A percentile compares a stretch with the other conserved stretches of the same genome.
phyloP scores from a whole-genome alignment of 2,888 invertebrate genomes.

The Agrotis clavis region DNA sequence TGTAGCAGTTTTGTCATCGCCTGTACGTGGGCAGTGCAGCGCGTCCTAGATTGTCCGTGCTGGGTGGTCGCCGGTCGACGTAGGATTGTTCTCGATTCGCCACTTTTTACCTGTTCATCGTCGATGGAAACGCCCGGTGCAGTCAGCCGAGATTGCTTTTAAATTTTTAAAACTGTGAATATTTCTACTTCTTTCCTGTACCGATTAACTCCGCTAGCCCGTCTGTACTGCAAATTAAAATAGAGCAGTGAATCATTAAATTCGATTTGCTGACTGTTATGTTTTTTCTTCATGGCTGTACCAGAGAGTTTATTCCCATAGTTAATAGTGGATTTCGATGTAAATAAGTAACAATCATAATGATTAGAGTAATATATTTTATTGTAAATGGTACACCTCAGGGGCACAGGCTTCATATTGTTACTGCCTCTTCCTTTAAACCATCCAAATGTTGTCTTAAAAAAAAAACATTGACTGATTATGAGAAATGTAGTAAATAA shows the following conservation, averaged over 20 bases:
- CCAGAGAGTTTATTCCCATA: neutral
- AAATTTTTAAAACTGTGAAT: constrained; percentile 66
- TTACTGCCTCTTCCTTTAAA: too few species aligned
- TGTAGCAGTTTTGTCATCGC: constrained; percentile 53
- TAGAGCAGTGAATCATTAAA: constrained; percentile 69
- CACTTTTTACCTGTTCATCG: constrained; percentile 70
- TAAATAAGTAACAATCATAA: neutral
- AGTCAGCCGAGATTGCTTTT: constrained; percentile 67
- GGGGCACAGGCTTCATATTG: too few species aligned
- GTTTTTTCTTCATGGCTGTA: constrained; percentile 24
- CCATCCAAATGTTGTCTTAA: too few species aligned
- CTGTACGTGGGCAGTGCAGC: constrained; percentile 52
- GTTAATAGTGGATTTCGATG: too few species aligned
- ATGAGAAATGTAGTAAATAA: too few species aligned
- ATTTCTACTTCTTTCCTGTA: constrained; percentile 69
- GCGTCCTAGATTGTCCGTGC: constrained; percentile 71
- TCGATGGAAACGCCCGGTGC: constrained; percentile 62
- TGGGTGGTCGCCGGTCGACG: constrained; percentile 70
- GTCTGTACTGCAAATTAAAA: constrained; percentile 71
- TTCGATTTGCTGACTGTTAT: constrained; percentile 58
- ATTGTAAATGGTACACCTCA: too few species aligned
- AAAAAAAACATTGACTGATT: too few species aligned
- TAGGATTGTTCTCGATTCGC: constrained; percentile 72
- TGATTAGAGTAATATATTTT: too few species aligned
- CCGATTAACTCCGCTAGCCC: constrained; percentile 64